Conservation (phyloP, 2,113 vertebrate genomes). For the Nesoenas mayeri region DNA sequence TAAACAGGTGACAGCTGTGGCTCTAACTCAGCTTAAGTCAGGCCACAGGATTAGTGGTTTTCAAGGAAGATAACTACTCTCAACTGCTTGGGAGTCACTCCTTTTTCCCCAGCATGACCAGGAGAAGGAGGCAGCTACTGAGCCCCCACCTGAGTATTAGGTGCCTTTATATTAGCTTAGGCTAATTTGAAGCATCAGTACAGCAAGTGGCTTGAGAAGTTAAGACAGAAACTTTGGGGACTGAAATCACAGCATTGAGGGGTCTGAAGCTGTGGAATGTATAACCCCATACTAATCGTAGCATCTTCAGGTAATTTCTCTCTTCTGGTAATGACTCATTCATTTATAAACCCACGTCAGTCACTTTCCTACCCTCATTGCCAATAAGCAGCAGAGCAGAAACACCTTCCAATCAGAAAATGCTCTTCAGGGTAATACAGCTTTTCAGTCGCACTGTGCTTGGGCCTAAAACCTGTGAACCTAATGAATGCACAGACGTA, state of each 20-base stretch:
- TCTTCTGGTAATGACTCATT: not conserved
- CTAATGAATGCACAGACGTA: not conserved
- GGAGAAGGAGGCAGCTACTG: not conserved
- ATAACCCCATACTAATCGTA: not conserved
- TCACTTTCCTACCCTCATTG: not conserved
- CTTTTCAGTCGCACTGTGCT: not conserved
- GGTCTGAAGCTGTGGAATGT: not conserved
- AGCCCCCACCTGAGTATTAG: not conserved
- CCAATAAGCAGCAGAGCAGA: constrained; percentile 2
- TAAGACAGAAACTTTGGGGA: not conserved
- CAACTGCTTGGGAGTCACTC: not conserved
- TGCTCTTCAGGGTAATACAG: not conserved
- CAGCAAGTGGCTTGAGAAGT: not conserved
- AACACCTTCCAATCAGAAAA: not conserved
- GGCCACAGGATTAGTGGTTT: not conserved
- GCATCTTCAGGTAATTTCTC: not conserved
- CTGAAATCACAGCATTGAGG: not conserved
- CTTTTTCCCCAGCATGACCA: not conserved
- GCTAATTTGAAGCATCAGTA: not conserved
- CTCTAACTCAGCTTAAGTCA: constrained; percentile 33
- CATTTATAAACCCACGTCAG: not conserved
- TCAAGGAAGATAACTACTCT: not conserved
- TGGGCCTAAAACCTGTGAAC: not conserved
- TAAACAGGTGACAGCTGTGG: constrained; percentile 25
- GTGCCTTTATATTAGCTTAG: not conserved